Evolutionary conservation across 2,113 vertebrate genomes (phyloP), one percentile per base, ranked within the genome.

Genomic region (Glaucomys volans): DNA sequence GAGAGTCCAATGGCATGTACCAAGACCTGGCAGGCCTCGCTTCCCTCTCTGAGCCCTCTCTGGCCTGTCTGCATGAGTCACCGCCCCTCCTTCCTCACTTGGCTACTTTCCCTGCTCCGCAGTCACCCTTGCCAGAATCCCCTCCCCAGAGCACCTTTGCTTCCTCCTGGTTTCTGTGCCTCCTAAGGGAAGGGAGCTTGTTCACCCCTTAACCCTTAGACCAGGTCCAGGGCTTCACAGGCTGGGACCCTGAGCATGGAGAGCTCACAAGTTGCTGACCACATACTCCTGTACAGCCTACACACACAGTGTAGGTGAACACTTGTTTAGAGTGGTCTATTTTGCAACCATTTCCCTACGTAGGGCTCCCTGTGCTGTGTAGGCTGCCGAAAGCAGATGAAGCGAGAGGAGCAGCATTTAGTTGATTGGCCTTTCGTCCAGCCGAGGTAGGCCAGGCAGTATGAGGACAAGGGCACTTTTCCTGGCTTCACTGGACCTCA

Each of bases 1-100:
- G 20, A 32, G n/a, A 0, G 0, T 66, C 59, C 52, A 0, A 4
- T 30, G 28, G 7, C 6, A 1, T 22, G 40, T 11, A 17, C 8
- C 0, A 17, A 24, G n/a, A 14, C 2, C 30, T 40, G 28, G 40
- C n/a, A 11, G 5, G 26, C 13, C 18, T 4, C 3, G 0, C n/a
- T 44, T 4, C 11, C 35, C 4, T 17, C 37, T n/a, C 79, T 11
- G 76, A 94, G 40, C 14, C 1, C n/a, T n/a, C n/a, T n/a, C 12
- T 30, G 47, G 35, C 35, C 50, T 13, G 16, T 84, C 54, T 54
- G 17, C 28, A 4, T 69, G 83, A 62, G 57, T 87, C 52, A 80
- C 18, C 76, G n/a, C 59, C 32, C 62, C 59, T 54, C 40, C 54
- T 90, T 80, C 54, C 14, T 24, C 44, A 30, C 18, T 40, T 84